Evolutionary conservation across 2,888 invertebrate species (phyloP).

Genomic region (Germaria angustata): DNA sequence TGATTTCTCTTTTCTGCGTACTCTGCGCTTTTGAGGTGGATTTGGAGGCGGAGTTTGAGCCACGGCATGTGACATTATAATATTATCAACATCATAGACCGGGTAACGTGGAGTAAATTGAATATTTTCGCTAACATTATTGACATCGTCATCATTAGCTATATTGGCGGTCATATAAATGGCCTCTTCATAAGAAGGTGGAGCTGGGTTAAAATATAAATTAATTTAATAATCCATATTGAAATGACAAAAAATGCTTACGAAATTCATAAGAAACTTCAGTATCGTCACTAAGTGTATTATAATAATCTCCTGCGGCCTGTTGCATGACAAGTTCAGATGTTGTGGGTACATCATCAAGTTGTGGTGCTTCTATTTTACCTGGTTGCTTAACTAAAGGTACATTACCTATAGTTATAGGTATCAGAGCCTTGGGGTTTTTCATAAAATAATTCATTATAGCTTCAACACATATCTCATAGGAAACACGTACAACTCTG

Average conservation of each 20-base stretch:
- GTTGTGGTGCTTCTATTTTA: not conserved
- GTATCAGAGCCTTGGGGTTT: conserved; percentile 75
- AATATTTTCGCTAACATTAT: conserved; percentile 71
- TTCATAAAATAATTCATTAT: conserved; percentile 74
- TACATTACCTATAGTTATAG: conserved; percentile 79
- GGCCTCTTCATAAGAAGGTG: conserved; percentile 79
- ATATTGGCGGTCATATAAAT: conserved; percentile 77
- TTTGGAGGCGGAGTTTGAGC: conserved; percentile 72
- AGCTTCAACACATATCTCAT: conserved; percentile 76
- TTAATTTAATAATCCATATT: not conserved
- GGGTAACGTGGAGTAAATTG: conserved; percentile 78
- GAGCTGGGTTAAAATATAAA: conserved; percentile 71
- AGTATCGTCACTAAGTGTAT: conserved; percentile 68
- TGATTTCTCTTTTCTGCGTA: conserved; percentile 33
- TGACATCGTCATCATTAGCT: conserved; percentile 75
- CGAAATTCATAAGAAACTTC: conserved; percentile 71
- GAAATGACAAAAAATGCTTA: conserved; percentile 66
- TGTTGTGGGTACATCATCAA: conserved; percentile 73
- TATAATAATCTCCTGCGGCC: conserved; percentile 66
- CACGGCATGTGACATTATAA: conserved; percentile 3
- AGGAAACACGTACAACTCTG: conserved; percentile 77
- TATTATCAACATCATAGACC: conserved; percentile 76
- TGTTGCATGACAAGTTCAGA: conserved; percentile 72
- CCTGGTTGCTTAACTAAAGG: conserved; percentile 70
- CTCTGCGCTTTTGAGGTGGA: conserved; percentile 71